Evolutionary conservation across 2,888 invertebrate genomes (phyloP).

Genomic region (Leucozona laternaria): DNA sequence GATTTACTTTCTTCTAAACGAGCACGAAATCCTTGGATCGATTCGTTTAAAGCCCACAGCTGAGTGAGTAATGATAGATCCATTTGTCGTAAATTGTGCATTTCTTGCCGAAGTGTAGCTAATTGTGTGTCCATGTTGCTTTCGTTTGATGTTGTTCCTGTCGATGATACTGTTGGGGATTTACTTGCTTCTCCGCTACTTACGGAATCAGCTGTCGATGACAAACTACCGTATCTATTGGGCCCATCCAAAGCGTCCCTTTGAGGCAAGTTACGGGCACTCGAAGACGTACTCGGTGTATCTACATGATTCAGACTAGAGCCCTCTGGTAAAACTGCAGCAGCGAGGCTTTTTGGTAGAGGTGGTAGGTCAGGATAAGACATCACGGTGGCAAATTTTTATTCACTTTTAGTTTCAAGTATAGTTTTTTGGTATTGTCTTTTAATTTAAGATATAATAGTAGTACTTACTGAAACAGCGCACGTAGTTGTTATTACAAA

Average conservation of each 20-base stretch:
- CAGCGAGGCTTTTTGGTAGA: constrained; percentile 93
- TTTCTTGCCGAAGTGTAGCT: constrained; percentile 93
- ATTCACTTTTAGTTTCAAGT: constrained; percentile 35
- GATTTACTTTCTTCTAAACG: constrained; percentile 85
- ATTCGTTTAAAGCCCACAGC: constrained; percentile 95
- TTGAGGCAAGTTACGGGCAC: constrained; percentile 63
- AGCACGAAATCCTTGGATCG: constrained; percentile 94
- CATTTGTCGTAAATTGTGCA: constrained; percentile 93
- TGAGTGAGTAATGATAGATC: constrained; percentile 95
- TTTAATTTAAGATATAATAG: constrained; percentile 29
- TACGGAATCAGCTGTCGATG: constrained; percentile 82
- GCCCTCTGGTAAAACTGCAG: constrained; percentile 84
- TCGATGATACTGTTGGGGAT: constrained; percentile 81
- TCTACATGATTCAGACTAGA: constrained; percentile 43
- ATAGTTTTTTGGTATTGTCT: constrained; percentile 60
- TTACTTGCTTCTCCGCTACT: constrained; percentile 81
- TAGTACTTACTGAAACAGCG: constrained; percentile 58
- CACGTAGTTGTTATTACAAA: constrained; percentile 59
- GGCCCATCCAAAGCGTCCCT: constrained; percentile 49
- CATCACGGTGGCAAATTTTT: constrained; percentile 78
- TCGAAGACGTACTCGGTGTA: constrained; percentile 67
- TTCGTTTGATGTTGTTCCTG: constrained; percentile 84
- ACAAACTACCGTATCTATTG: constrained; percentile 81
- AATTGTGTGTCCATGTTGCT: constrained; percentile 90
- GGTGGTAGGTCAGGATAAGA: constrained; percentile 92